Evolutionary conservation across 2,888 invertebrate species (phyloP).

Genomic region (Mythimna vitellina): DNA sequence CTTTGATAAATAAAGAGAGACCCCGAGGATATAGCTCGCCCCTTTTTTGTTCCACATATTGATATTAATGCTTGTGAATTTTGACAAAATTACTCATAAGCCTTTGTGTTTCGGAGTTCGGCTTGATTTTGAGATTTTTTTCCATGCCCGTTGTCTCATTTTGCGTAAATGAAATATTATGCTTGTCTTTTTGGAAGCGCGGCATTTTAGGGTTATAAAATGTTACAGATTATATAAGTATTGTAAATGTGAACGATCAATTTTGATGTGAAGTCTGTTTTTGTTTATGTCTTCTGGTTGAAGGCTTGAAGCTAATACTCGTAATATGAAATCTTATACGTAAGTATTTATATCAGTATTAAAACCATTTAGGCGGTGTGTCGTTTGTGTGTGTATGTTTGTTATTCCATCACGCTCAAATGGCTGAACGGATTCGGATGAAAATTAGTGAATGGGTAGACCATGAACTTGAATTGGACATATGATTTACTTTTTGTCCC

Average conservation of each 20-base stretch:
- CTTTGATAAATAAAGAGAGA: slow-evolving; percentile 88
- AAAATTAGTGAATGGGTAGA: no score
- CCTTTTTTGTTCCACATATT: slow-evolving; percentile 89
- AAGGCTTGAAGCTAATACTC: neutral
- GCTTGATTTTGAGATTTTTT: slow-evolving; percentile 47
- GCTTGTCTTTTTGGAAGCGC: slow-evolving; percentile 62
- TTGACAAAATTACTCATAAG: slow-evolving; percentile 86
- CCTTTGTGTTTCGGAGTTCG: slow-evolving; percentile 66
- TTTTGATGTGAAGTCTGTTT: slow-evolving; percentile 42
- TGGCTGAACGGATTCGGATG: no score
- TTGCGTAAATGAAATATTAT: slow-evolving; percentile 67
- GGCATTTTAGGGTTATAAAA: slow-evolving; percentile 47
- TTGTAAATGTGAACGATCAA: slow-evolving; percentile 45
- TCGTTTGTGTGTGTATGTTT: no score
- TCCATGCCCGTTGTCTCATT: slow-evolving; percentile 63
- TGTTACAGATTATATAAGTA: slow-evolving; percentile 48
- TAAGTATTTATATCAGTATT: neutral
- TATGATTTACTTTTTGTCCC: no score
- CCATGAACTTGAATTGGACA: no score
- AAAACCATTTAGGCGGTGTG: no score
- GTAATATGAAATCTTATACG: neutral
- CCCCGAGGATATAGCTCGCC: slow-evolving; percentile 85
- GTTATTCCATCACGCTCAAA: no score
- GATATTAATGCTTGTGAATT: slow-evolving; percentile 89
- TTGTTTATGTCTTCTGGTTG: slow-evolving; percentile 34